phyloP scores from a whole-genome alignment of 2,797 vertebrate genomes.

The Prionace glauca region DNA sequence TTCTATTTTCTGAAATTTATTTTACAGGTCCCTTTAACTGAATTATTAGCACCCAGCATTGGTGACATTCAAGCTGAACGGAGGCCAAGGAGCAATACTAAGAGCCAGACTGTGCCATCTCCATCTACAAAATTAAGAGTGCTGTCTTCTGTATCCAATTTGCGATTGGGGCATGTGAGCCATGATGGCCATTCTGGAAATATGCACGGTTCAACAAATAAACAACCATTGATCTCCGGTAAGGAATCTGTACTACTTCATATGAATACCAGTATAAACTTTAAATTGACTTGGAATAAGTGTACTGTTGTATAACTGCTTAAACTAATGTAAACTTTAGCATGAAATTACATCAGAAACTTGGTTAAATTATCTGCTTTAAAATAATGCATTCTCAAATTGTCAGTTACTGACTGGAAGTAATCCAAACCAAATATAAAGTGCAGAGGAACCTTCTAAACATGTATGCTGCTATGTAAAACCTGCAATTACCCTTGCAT shows the following conservation, averaged over 20 bases:
- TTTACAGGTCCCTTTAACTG: slow-evolving; percentile 51
- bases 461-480: background rate
- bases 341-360: background rate
- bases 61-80: slow-evolving; percentile 46
- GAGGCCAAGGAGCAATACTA: slow-evolving; percentile 43
- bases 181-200: slow-evolving; percentile 45
- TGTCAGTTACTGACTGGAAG: background rate
- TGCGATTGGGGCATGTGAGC: slow-evolving; percentile 41
- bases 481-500: background rate
- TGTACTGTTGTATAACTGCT: background rate
- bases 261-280: background rate
- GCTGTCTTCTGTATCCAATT: slow-evolving; percentile 46
- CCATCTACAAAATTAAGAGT: slow-evolving; percentile 47
- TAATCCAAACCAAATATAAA: background rate
- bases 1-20: slow-evolving; percentile 46
- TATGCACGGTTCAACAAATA: slow-evolving; percentile 46
- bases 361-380: background rate
- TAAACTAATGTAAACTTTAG: no score
- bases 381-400: background rate
- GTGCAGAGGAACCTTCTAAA: background rate
- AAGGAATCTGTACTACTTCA: slow-evolving; percentile 45
- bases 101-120: slow-evolving; percentile 35
- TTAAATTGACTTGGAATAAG: background rate
- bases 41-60: slow-evolving; percentile 44
- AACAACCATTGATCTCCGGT: slow-evolving; percentile 48